Conservation (phyloP, 2,888 invertebrate species). For the Itoplectis maculator region DNA sequence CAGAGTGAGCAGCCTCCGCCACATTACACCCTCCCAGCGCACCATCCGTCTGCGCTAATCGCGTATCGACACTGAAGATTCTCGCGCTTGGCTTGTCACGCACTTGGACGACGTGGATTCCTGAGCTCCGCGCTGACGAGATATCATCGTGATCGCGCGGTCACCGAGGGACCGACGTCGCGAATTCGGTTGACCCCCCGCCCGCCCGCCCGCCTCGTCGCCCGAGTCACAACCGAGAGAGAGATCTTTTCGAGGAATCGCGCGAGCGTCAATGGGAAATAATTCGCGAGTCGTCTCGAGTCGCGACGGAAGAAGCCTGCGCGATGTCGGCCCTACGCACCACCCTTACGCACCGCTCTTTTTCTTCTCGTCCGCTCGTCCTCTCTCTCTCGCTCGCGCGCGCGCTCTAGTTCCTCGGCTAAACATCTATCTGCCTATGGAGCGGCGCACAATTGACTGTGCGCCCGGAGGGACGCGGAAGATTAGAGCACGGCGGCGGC, state of each 20-base stretch:
- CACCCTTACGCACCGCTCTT: slow-evolving; percentile 23
- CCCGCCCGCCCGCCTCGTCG: too few species aligned
- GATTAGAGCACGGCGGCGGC: slow-evolving; percentile 2
- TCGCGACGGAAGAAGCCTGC: not conserved
- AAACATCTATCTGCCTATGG: slow-evolving; percentile 16
- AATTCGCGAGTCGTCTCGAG: not conserved
- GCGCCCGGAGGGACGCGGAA: slow-evolving; percentile 11
- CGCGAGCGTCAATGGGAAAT: slow-evolving; percentile 9
- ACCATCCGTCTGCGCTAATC: slow-evolving; percentile 60
- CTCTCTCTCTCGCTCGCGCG: slow-evolving; percentile 29
- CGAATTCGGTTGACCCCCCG: too few species aligned
- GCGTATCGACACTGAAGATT: slow-evolving; percentile 41
- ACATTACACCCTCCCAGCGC: slow-evolving; percentile 74
- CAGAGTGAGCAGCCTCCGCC: slow-evolving; percentile 74
- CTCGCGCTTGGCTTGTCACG: slow-evolving; percentile 41
- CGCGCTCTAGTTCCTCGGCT: slow-evolving; percentile 11
- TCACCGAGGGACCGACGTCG: not conserved
- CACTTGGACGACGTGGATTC: slow-evolving; percentile 52
- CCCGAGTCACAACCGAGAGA: too few species aligned
- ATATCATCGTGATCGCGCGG: slow-evolving; percentile 60
- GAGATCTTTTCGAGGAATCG: too few species aligned
- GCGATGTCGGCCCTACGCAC: slow-evolving; percentile 39
- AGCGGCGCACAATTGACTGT: not conserved
- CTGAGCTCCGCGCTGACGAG: slow-evolving; percentile 18
- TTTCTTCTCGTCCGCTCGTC: not conserved